phyloP scores from a whole-genome alignment of 2,797 vertebrate species.

The Amblyopsis hoosieri region DNA sequence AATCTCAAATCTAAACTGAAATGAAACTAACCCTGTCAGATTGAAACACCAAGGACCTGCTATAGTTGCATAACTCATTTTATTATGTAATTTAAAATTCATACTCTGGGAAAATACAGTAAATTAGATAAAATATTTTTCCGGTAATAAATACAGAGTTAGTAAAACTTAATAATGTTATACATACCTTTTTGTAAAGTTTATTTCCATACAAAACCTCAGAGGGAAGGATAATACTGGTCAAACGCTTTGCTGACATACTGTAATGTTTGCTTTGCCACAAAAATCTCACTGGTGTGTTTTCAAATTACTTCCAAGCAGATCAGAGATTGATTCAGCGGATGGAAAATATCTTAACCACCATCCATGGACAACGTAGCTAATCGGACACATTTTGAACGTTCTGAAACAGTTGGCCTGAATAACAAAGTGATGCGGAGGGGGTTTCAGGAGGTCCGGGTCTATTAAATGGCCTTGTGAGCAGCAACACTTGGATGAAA shows the following conservation, averaged over 20 bases:
- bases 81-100: constrained; percentile 48
- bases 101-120: constrained; percentile 25
- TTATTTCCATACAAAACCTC: constrained; percentile 45
- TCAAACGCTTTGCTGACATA: constrained; percentile 62
- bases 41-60: constrained; percentile 60
- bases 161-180: constrained; percentile 40
- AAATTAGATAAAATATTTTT: constrained; percentile 49
- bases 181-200: constrained; percentile 37
- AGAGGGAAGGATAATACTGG: constrained; percentile 33
- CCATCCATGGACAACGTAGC: constrained; percentile 35
- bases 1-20: constrained; percentile 68
- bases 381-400: constrained; percentile 31
- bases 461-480: constrained; percentile 34
- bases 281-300: constrained; percentile 55
- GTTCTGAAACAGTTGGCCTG: constrained; percentile 41
- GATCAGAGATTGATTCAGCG: constrained; percentile 51
- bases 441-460: constrained; percentile 33
- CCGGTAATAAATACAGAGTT: constrained; percentile 48
- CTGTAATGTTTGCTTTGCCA: constrained; percentile 66
- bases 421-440: constrained; percentile 1
- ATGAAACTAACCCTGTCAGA: constrained; percentile 54
- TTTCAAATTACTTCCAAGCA: constrained; percentile 49
- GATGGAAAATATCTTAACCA: constrained; percentile 59
- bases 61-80: constrained; percentile 51
- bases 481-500: constrained; percentile 25